phyloP scores from a whole-genome alignment of 1,140 invertebrate genomes.

The Pantala flavescens region DNA sequence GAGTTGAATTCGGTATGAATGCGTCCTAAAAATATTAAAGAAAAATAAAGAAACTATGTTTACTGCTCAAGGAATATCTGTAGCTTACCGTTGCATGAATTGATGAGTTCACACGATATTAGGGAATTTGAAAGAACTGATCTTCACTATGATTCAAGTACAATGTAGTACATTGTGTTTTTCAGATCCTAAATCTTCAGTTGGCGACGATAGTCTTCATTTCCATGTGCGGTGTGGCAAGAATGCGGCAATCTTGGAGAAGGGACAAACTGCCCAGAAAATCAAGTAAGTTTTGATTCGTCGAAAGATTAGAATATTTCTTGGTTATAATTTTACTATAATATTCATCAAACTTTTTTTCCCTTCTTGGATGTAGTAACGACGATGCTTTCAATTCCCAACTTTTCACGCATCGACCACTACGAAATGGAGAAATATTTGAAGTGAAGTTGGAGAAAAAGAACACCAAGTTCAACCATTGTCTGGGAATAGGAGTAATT shows the following conservation, averaged over 20 bases:
- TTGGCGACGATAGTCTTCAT: no score
- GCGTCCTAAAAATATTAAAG: no score
- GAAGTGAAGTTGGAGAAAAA: not conserved
- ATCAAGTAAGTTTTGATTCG: not conserved
- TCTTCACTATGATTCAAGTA: no score
- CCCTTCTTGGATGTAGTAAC: not conserved
- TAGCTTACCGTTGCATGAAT: no score
- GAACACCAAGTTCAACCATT: not conserved
- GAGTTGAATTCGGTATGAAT: no score
- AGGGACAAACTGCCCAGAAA: not conserved
- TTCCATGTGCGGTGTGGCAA: not conserved
- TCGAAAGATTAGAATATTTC: not conserved
- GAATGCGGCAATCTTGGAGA: not conserved
- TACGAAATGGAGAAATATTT: not conserved
- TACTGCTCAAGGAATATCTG: no score
- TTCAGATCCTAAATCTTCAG: no score
- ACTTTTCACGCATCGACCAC: not conserved
- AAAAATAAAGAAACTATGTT: no score
- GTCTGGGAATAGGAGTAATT: not conserved
- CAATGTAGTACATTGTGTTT: no score
- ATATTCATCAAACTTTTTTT: not conserved
- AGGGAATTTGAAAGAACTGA: no score
- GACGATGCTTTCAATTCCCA: not conserved
- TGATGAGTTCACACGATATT: no score
- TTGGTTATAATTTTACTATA: not conserved